Conservation (phyloP, 2,888 invertebrate genomes). For the Fragum sueziense region DNA sequence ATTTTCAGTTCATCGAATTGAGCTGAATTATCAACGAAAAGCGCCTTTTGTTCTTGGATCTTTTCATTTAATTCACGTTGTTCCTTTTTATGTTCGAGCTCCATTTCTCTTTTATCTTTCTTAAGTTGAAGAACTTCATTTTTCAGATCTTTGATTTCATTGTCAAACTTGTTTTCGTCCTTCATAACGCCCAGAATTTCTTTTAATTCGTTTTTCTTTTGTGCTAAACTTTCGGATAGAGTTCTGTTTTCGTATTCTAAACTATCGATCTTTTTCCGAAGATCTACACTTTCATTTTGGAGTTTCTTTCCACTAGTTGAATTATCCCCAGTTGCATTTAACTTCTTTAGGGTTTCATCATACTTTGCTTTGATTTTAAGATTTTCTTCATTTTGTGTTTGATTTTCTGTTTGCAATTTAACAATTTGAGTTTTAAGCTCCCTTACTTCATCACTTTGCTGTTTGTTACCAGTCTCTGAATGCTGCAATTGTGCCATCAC, state of each 20-base stretch:
- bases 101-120: constrained; percentile 58
- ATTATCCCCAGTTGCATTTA: constrained; percentile 57
- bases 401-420: constrained; percentile 65
- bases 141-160: constrained; percentile 61
- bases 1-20: constrained; percentile 50
- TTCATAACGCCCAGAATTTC: constrained; percentile 65
- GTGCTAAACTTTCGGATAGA: constrained; percentile 57
- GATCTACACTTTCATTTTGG: constrained; percentile 42
- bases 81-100: constrained; percentile 46
- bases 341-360: constrained; percentile 59
- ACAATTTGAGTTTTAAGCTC: constrained; percentile 63
- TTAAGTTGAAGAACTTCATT: constrained; percentile 49
- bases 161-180: constrained; percentile 65
- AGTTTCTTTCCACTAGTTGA: constrained; percentile 58
- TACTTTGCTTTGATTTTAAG: constrained; percentile 67
- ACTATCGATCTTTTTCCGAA: constrained; percentile 57
- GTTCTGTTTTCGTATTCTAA: constrained; percentile 62
- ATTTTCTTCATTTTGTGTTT: constrained; percentile 66
- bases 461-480: background rate
- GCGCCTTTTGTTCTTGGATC: constrained; percentile 40
- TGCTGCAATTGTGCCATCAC: background rate
- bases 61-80: constrained; percentile 49
- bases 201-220: constrained; percentile 62
- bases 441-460: constrained; percentile 43
- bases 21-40: constrained; percentile 29